A percentile compares a stretch with the other conserved stretches of the same genome.
Evolutionary conservation across 53 echinoderm and acorn worm species (phyloP).

Genomic region (Actinopyga echinites): DNA sequence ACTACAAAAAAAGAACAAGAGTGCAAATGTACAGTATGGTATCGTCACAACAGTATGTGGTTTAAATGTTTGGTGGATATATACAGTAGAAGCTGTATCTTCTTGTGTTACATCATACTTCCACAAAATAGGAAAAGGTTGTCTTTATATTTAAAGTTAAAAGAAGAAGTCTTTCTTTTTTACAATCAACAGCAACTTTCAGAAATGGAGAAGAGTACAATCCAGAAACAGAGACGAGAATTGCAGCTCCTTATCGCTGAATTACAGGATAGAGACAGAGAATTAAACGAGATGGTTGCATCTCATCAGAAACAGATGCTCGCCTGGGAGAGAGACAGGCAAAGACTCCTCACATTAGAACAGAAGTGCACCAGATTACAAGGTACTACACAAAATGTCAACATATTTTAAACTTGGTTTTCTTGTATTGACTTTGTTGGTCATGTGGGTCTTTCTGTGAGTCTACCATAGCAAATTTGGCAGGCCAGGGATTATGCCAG

Average conservation of each 20-base stretch:
- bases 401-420: neutral
- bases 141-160: no score
- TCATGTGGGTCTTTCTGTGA: no score
- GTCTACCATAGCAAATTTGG: no score
- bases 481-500: no score
- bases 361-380: slow-evolving; percentile 78
- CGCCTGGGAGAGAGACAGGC: slow-evolving; percentile 96
- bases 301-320: slow-evolving; percentile 95
- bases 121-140: no score
- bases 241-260: slow-evolving; percentile 87
- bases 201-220: slow-evolving; percentile 83
- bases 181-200: slow-evolving; percentile 74
- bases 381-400: slow-evolving; percentile 36
- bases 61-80: no score
- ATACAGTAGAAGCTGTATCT: no score
- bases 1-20: no score
- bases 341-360: slow-evolving; percentile 82
- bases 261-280: slow-evolving; percentile 91
- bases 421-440: neutral
- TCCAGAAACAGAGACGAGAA: slow-evolving; percentile 92
- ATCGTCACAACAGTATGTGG: no score
- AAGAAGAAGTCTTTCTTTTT: no score
- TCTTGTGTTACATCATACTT: no score
- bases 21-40: no score
- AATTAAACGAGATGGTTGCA: slow-evolving; percentile 97